Base-by-base conservation (phyloP, 2,888 invertebrate genomes). In the Tiphia femorata region DNA sequence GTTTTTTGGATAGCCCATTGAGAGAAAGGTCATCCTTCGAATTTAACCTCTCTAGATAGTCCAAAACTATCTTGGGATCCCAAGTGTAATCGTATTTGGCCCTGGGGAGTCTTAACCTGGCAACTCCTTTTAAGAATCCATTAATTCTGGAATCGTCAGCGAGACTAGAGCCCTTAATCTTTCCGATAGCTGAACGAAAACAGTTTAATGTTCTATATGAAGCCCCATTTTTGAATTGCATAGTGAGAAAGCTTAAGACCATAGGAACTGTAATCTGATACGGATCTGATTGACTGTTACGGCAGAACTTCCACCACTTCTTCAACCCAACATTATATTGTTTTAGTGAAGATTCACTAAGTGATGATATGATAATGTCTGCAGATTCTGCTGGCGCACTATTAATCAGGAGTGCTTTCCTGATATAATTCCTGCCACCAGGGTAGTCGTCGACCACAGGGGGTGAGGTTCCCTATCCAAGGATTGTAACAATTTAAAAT, bases 281-380 rank as follows among this genome's bases (percentile, higher is more conserved):
- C 5, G 20, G 20, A 5, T 44, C 12, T 1, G 20, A 30, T 6
- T 21, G 23, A 29, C 56, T 68, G 56, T 46, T 62, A 73, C 2
- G 51, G 20, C 44, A 44, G 30, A 44, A 44, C 19, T 19, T 3
- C 60, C 62, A 55, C 70, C 73, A 76, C 12, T 61, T 52, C 20
- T 56, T 67, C 19, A 73, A 42, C 12, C 52, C 49, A 16, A 47
- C 42, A 30, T 58, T 55, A 33, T 73, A 74, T 55, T 72, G 73
- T 42, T 66, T 72, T 10, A 69, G 27, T 4, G 75, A 73, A 0
- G 64, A 62, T 2, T 61, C 41, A 2, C 70, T 50, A 16, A 75
- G 25, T 2, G 73, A 75, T 6, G 70, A 59, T 35, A 64, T 35
- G 37, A 54, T 50, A 6, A 60, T 64, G 17, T 56, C 55, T 25